These are phyloP conservation scores for Perizoma flavofasciatum DNA, from an alignment of 2,888 invertebrate species.

Conservation along the genomic window DNA sequence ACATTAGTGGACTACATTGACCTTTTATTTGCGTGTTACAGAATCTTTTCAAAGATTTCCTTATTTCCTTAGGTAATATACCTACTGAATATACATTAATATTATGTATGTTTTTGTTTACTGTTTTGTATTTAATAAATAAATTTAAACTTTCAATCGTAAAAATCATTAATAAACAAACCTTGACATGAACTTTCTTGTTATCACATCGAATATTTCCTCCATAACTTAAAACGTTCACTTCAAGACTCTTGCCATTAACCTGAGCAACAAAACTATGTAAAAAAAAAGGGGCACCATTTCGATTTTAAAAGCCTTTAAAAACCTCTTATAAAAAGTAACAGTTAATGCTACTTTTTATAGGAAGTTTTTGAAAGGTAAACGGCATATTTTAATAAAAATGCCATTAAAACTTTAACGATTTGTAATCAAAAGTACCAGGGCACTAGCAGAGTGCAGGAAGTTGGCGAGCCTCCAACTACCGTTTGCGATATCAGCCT, in stretches of 20 bases:
- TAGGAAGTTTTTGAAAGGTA: background rate
- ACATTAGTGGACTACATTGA: slow-evolving; percentile 47
- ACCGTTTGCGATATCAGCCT: slow-evolving; percentile 31
- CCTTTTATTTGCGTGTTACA: slow-evolving; percentile 34
- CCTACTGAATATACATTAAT: no score
- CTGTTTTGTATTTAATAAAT: background rate
- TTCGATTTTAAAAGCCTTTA: no score
- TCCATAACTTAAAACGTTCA: background rate
- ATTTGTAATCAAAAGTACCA: slow-evolving; percentile 40
- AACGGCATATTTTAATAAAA: slow-evolving; percentile 8
- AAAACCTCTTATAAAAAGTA: no score
- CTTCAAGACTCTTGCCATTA: background rate
- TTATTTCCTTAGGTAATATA: slow-evolving; percentile 1
- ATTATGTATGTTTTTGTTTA: no score
- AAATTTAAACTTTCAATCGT: slow-evolving; percentile 6
- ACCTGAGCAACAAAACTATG: no score
- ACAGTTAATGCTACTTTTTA: no score
- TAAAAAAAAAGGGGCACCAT: no score
- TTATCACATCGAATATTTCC: slow-evolving; percentile 1
- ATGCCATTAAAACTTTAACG: slow-evolving; percentile 16
- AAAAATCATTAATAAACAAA: slow-evolving; percentile 15
- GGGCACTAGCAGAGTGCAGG: slow-evolving; percentile 43
- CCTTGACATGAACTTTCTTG: slow-evolving; percentile 17
- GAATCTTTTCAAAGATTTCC: slow-evolving; percentile 24
- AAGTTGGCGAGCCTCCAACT: slow-evolving; percentile 50